Percentiles rank a stretch among this genome's conserved stretches.
Conservation (phyloP, 2,888 invertebrate species). For the Chaetoderma sp. region DNA sequence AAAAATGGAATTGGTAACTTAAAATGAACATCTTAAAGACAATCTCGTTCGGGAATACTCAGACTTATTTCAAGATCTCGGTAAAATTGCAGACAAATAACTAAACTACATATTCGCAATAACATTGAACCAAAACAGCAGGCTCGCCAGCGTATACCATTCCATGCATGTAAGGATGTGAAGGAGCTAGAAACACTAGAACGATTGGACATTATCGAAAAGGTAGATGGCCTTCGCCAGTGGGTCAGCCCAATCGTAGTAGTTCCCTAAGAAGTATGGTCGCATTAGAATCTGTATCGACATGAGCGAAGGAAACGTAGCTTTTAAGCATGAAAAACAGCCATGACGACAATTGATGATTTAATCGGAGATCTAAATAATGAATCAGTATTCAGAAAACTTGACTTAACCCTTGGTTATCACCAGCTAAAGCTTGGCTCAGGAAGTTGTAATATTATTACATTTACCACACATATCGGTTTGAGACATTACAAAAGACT, state of each 20-base stretch:
- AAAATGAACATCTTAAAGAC: too few species aligned
- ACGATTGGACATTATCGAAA: too few species aligned
- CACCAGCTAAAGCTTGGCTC: slow-evolving; percentile 40
- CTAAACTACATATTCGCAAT: slow-evolving; percentile 31
- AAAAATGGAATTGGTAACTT: too few species aligned
- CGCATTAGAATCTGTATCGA: slow-evolving; percentile 42
- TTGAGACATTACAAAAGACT: slow-evolving; percentile 38
- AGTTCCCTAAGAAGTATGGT: slow-evolving; percentile 37
- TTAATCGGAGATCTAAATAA: slow-evolving; percentile 41
- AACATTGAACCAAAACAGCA: slow-evolving; percentile 25
- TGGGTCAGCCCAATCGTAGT: too few species aligned
- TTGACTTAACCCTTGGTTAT: slow-evolving; percentile 41
- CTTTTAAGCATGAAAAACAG: slow-evolving; percentile 39
- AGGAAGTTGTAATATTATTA: slow-evolving; percentile 45
- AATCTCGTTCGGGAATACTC: too few species aligned
- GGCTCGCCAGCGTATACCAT: slow-evolving; percentile 21
- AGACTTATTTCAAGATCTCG: slow-evolving; percentile 20
- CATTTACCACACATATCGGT: slow-evolving; percentile 42
- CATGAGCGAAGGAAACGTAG: slow-evolving; percentile 42
- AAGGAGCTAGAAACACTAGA: too few species aligned
- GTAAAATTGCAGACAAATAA: slow-evolving; percentile 22
- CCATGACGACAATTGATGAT: slow-evolving; percentile 41
- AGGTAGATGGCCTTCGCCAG: too few species aligned
- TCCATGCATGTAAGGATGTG: too few species aligned
- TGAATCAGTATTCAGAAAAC: slow-evolving; percentile 36